phyloP scores from a whole-genome alignment of 2,797 vertebrate genomes.

The Vespertilio murinus region DNA sequence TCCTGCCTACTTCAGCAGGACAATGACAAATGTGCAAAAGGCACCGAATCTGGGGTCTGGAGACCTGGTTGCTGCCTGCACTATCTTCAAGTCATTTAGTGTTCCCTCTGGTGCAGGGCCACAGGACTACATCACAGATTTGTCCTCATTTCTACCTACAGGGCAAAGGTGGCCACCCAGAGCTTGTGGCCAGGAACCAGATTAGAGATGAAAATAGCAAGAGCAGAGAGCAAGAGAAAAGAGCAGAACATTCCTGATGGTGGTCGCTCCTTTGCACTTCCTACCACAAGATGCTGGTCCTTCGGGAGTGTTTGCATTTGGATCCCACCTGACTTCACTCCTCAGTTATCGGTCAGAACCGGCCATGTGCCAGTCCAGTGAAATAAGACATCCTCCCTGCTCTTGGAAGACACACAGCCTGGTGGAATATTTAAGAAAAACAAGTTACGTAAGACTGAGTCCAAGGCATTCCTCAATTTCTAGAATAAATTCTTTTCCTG shows the following conservation, averaged over 20 bases:
- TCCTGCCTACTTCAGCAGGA: not conserved
- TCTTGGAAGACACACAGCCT: not conserved
- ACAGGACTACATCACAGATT: not conserved
- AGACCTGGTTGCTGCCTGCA: not conserved
- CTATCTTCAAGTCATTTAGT: not conserved
- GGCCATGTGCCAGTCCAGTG: not conserved
- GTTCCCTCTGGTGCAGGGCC: not conserved
- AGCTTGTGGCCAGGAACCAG: not conserved
- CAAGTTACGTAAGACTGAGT: not conserved
- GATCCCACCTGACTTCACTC: not conserved
- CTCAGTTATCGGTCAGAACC: not conserved
- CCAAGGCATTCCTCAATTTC: not conserved
- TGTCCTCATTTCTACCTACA: not conserved
- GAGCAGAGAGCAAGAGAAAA: not conserved
- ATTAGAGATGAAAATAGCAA: not conserved
- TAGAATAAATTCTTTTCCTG: not conserved
- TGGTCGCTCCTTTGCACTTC: not conserved
- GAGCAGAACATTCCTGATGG: not conserved
- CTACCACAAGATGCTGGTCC: accelerated
- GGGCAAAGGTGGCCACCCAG: not conserved
- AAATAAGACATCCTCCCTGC: not conserved
- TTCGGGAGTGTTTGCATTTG: not conserved
- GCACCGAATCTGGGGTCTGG: not conserved
- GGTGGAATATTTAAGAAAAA: not conserved
- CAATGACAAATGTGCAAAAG: not conserved